Evolutionary conservation across 1,140 invertebrate genomes (phyloP).

Genomic region (Carcinoscorpius rotundicauda): DNA sequence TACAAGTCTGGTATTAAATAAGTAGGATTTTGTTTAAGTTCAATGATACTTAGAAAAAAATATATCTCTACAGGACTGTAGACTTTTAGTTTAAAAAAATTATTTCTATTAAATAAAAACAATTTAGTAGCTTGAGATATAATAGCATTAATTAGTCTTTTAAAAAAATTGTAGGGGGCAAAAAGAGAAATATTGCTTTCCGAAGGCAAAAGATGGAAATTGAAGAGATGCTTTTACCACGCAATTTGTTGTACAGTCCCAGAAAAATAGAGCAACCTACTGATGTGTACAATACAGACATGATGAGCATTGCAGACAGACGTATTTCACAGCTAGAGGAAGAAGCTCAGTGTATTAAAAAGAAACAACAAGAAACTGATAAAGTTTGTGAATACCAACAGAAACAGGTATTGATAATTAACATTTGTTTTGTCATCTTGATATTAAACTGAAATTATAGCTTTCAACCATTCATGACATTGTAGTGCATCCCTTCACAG

Average conservation of each 20-base stretch:
- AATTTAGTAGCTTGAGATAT: too few species aligned
- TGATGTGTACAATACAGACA: background rate
- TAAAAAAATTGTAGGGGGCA: background rate
- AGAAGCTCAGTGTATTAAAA: background rate
- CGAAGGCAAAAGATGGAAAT: constrained; percentile 5
- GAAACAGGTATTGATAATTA: background rate
- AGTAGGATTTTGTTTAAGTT: too few species aligned
- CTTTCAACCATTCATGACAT: too few species aligned
- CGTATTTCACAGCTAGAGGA: background rate
- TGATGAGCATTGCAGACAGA: background rate
- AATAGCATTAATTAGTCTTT: too few species aligned
- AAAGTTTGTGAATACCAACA: background rate
- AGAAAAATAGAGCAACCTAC: background rate
- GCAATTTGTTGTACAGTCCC: background rate
- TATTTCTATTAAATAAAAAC: too few species aligned
- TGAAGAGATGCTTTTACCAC: background rate
- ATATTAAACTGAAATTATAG: too few species aligned
- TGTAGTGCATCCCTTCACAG: too few species aligned
- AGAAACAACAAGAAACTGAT: background rate
- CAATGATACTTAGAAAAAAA: too few species aligned
- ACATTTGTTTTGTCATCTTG: too few species aligned
- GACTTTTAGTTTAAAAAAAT: too few species aligned
- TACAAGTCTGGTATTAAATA: too few species aligned
- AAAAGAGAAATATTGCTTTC: background rate
- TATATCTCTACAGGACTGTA: too few species aligned